Evolutionary conservation across 1,140 invertebrate species (phyloP), one percentile per base, ranked within the genome.

Genomic region (Zaprionus vittiger): DNA sequence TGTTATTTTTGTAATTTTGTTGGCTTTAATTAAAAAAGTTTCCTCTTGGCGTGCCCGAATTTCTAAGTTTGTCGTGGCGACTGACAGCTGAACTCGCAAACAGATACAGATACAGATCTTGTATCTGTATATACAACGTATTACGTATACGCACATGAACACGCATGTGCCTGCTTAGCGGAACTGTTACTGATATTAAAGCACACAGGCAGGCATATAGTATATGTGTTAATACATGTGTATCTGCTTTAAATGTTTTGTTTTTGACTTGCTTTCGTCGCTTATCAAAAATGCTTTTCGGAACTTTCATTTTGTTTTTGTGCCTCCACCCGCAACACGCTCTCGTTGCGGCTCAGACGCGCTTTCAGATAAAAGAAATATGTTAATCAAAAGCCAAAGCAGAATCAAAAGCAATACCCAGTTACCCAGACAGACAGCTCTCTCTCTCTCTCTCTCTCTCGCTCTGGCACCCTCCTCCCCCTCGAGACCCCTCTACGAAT

Each of bases 1-100:
- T 37, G 26, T 52, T 54, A 14, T 44, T 15, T 24, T 68, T 31
- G 49, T 80, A 47, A 52, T 80, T 80, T 47, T 64, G 60, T 63
- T 57, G 38, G 24, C n/a, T 77, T 81, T 81, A 81, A 81, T 81
- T 81, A 81, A 81, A 81, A 81, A 81, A 81, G 79, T 81, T 81
- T 81, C 52, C 67, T 64, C 64, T 61, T 41, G 56, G 38, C 56
- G 44, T 60, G 37, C 20, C 47, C 49, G 55, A 56, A 56, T 26
- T 22, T 37, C 60, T 60, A 38, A 74, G 73, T 61, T 80, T 75
- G 64, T 70, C 67, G 63, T 68, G 76, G 77, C 34, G 54, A 65
- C 47, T 60, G 34, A 41, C 70, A 52, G 41, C 24, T 22, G 24
- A 65, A 71, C 47, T 31, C 57, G 61, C 34, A 14, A 44, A 34